phyloP scores from a whole-genome alignment of 2,888 invertebrate species.

The Urechis unicinctus region DNA sequence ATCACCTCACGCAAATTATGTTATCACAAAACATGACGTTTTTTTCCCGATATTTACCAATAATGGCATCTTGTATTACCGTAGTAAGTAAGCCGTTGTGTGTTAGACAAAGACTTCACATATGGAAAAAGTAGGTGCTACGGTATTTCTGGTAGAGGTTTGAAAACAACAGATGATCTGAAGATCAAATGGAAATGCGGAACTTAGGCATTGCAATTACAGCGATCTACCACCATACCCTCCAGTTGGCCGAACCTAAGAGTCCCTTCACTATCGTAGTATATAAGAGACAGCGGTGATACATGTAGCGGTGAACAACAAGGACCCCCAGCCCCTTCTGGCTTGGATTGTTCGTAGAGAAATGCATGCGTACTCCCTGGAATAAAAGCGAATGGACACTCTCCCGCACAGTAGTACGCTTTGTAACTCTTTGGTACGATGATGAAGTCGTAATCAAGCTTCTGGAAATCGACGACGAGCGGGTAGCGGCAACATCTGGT shows the following conservation, averaged over 20 bases:
- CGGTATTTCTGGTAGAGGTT: too few species aligned
- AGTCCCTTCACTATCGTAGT: slow-evolving; percentile 8
- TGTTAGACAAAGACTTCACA: too few species aligned
- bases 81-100: too few species aligned
- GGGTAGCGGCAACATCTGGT: slow-evolving; percentile 90
- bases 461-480: slow-evolving; percentile 84
- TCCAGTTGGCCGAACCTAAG: slow-evolving; percentile 8
- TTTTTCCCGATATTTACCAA: too few species aligned
- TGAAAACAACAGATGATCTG: too few species aligned
- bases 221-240: slow-evolving; percentile 14
- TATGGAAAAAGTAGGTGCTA: too few species aligned
- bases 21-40: too few species aligned
- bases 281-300: slow-evolving; percentile 11
- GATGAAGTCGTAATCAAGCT: slow-evolving; percentile 96
- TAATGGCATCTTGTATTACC: too few species aligned
- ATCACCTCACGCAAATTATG: too few species aligned
- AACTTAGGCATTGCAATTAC: slow-evolving; percentile 68
- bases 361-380: slow-evolving; percentile 60
- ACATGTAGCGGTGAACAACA: slow-evolving; percentile 78
- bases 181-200: slow-evolving; percentile 69
- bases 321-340: slow-evolving; percentile 75
- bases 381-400: slow-evolving; percentile 83
- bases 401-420: slow-evolving; percentile 92
- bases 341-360: slow-evolving; percentile 4
- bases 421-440: slow-evolving; percentile 91